Base-by-base conservation (phyloP, 2,797 vertebrate genomes). In the Clarias laeviceps region DNA sequence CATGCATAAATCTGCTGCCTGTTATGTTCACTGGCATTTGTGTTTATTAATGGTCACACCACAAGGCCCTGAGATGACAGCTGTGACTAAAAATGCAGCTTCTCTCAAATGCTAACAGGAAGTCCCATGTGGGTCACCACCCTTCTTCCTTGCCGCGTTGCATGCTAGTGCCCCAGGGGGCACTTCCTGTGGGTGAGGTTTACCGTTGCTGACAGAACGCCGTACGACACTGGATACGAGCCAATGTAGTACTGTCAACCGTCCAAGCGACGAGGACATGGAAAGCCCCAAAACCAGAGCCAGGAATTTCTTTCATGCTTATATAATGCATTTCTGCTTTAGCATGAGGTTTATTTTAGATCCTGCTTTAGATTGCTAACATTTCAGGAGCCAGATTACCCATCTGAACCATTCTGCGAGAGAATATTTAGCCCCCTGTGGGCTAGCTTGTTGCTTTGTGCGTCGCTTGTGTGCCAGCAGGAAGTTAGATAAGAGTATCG, bases 161-260 rank as follows among this genome's bases (percentile, higher is more conserved):
- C 73, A 72, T n/a, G 22, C 64, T 84, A 82, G 27, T 76, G 85
- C 84, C 85, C 72, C 70, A 70, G 57, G 77, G 77, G 72, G 65
- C 83, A 86, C 84, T 82, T 90, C 89, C 86, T 87, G 73, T 85
- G 84, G 85, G 80, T 54, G 29, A 84, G 80, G 85, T 76, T 81
- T 84, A 73, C 70, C 40, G 57, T 56, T 82, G 73, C 45, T 87
- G 85, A 85, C 24, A 59, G 83, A 72, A 54, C 15, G 50, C 20
- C 4, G 66, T 64, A 69, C 37, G 65, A 68, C 32, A 0, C 32
- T 87, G 86, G 82, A 80, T 79, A 20, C 3, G n/a, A 32, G 77
- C 85, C 77, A 83, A 59, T 50, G 59, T 73, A 66, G 59, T 80
- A 45, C 56, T 87, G 79, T 82, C 81, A 87, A 64, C 65, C 22